Base-by-base conservation (phyloP, 2,888 invertebrate species). In the Pterostichus niger region DNA sequence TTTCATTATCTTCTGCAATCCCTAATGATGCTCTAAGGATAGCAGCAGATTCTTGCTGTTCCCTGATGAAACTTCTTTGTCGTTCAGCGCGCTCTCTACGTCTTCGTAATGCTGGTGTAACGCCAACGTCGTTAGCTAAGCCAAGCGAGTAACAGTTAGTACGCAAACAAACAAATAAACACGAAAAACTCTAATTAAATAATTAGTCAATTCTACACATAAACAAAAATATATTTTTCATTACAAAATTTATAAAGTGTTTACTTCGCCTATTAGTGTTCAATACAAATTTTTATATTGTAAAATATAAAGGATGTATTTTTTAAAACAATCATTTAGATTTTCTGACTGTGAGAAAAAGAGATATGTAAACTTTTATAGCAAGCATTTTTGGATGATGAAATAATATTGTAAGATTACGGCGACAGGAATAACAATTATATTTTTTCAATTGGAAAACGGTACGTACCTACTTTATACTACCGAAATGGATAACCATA, bases 31-130 rank as follows among this genome's bases (percentile, higher is more conserved):
- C 90, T 86, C 91, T 90, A 87, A 92, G 90, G 84, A 91, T 90
- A 85, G 91, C 91, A 78, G 91, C 91, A 84, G 92, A 92, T 90
- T 96, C 96, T 88, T 95, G 93, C 88, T 95, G 97, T 87, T 97
- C 96, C 87, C 94, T 93, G 87, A 96, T 94, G 87, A 96, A 96
- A 88, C 95, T 95, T 81, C 96, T 94, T 88, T 97, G 97, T 84
- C 97, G 92, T 86, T 96, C 96, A 64, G 94, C 96, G 85, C 97
- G 92, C 88, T 97, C 96, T 84, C 96, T 92, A 84, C 97, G 92
- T 86, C 96, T 92, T 86, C 95, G 92, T 84, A 97, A 91, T 78
- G 95, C 96, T 61, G 97, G 95, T 35, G 95, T 96, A 35, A 97
- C 93, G 86, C 96, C 97, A 87, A 94, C 95, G 87, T 93, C 93